Base-by-base conservation (phyloP, 2,888 invertebrate species). In the Stenolophus ochropezus region DNA sequence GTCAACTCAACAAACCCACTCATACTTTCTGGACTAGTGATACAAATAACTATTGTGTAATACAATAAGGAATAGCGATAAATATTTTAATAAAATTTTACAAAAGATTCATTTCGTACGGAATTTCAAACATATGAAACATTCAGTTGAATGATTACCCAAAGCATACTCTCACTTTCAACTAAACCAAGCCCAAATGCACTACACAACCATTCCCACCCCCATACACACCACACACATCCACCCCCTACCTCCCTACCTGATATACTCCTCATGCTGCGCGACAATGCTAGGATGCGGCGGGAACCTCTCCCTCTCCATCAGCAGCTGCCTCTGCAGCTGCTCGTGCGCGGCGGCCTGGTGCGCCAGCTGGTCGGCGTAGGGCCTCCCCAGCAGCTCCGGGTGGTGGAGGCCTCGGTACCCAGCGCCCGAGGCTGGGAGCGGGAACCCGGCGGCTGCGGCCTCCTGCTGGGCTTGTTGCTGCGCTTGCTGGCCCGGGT, bases 291-390 rank as follows among this genome's bases (percentile, higher is more conserved):
- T 91, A 51, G 93, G 92, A 86, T 93, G 93, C 58, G 91, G 92
- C 80, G 91, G 92, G 87, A 92, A 93, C 84, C 95, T 91, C 87
- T 96, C 96, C 84, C 96, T 92, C 89, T 96, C 96, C 90, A 96
- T 87, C 89, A 96, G 90, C 89, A 96, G 91, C 87, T 96, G 96
- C 84, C 96, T 92, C 89, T 96, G 96, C 84, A 96, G 90, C 88
- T 96, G 96, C 89, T 96, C 96, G 87, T 96, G 96, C 83, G 96
- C 96, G 47, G 94, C 94, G 84, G 93, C 93, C 89, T 93, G 92
- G 87, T 95, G 95, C 83, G 94, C 95, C 85, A 96, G 89, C 87
- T 95, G 95, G 88, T 96, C 96, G 53, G 95, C 94, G 88, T 95
- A 96, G 1, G 95, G 95, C 86, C 96, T 91, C 65, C 94, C 94